Percentiles rank a stretch among this genome's conserved stretches.
These are phyloP conservation scores for Unio pictorum DNA, from an alignment of 2,888 invertebrate species.

Conservation along the genomic window DNA sequence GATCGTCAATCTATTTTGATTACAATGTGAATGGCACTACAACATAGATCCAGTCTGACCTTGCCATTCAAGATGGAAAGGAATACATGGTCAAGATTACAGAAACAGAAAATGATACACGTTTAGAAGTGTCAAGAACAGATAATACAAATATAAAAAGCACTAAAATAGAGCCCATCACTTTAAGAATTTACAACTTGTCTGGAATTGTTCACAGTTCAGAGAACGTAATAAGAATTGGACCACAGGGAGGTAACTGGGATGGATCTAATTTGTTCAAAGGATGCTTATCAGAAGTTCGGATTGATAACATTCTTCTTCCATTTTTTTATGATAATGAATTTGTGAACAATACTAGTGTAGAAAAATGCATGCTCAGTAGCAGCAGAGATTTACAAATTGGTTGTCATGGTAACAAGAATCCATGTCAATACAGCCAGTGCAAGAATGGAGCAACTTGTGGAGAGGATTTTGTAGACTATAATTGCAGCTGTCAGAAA, in stretches of 20 bases:
- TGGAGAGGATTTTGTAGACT: slow-evolving; percentile 54
- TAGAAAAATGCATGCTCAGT: slow-evolving; percentile 36
- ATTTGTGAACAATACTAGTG: slow-evolving; percentile 48
- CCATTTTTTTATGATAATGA: slow-evolving; percentile 83
- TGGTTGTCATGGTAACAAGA: slow-evolving; percentile 27
- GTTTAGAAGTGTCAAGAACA: slow-evolving; percentile 21
- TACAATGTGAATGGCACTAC: slow-evolving; percentile 36
- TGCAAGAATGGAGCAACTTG: slow-evolving; percentile 81
- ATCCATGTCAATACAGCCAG: slow-evolving; percentile 22
- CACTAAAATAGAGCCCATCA: no score
- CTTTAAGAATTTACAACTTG: no score
- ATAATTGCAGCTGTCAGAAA: slow-evolving; percentile 56
- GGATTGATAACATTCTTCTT: slow-evolving; percentile 85
- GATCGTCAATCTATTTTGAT: slow-evolving; percentile 39
- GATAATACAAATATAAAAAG: no score
- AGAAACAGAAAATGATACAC: slow-evolving; percentile 8
- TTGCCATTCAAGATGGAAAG: slow-evolving; percentile 39
- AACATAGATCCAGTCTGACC: slow-evolving; percentile 11
- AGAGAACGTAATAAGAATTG: no score
- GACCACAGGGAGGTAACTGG: neutral
- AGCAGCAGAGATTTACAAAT: slow-evolving; percentile 4
- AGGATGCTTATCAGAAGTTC: slow-evolving; percentile 91
- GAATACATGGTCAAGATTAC: slow-evolving; percentile 40
- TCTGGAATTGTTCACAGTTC: no score
- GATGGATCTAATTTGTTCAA: slow-evolving; percentile 72